Conservation (phyloP, 2,113 vertebrate species). For the Urocitellus parryii region DNA sequence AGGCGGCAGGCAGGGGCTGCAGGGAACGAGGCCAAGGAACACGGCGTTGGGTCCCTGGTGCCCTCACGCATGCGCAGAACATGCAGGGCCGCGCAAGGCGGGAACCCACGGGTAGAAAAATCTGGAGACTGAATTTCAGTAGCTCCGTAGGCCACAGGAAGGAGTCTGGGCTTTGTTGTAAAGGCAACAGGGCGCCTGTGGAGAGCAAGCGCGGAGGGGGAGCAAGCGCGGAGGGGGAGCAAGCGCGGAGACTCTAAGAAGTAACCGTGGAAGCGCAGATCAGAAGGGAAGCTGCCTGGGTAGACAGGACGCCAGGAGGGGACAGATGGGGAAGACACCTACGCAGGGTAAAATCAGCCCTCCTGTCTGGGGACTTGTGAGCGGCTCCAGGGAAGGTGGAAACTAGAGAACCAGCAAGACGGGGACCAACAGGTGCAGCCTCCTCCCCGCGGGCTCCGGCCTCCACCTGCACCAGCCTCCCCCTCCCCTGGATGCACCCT, state of each 20-base stretch:
- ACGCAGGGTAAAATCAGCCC: no score
- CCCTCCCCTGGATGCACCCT: neutral
- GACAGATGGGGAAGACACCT: neutral
- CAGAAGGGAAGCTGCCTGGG: neutral
- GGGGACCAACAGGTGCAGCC: neutral
- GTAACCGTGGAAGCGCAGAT: no score
- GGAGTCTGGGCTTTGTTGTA: neutral
- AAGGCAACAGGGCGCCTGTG: neutral
- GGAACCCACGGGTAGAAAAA: neutral
- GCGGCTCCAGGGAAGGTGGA: neutral
- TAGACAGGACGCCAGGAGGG: neutral
- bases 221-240: neutral
- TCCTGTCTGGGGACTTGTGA: neutral
- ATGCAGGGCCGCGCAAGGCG: neutral
- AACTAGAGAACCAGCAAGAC: neutral
- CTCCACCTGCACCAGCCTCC: neutral
- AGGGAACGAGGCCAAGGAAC: neutral
- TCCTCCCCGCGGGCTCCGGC: neutral
- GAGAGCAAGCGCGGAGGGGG: neutral
- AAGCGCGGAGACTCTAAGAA: neutral
- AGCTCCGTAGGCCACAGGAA: neutral
- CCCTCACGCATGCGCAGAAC: neutral
- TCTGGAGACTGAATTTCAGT: neutral
- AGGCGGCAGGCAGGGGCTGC: neutral
- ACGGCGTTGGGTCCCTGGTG: accelerated